Evolutionary conservation across 2,113 vertebrate species (phyloP).

Genomic region (Pomatorhinus ruficollis): DNA sequence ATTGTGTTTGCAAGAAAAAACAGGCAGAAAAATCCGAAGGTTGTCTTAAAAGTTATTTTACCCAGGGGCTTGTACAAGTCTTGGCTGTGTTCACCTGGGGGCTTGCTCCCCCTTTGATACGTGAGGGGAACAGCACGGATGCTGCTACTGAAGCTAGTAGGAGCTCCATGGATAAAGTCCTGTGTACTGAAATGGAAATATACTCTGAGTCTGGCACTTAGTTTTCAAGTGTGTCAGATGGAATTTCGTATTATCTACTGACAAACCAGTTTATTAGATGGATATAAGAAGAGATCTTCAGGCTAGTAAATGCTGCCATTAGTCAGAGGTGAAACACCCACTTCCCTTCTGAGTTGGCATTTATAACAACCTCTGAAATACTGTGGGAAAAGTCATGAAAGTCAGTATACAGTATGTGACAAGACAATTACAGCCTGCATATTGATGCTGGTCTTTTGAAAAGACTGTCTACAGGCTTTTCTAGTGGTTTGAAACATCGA

Average conservation of each 20-base stretch:
- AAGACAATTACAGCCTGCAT: not conserved
- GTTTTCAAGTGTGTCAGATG: slow-evolving; percentile 23
- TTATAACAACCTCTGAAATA: slow-evolving; percentile 27
- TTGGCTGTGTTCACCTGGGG: not conserved
- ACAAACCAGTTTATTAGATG: slow-evolving; percentile 40
- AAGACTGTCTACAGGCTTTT: not conserved
- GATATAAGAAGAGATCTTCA: slow-evolving; percentile 20
- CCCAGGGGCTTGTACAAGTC: not conserved
- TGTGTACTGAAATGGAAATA: not conserved
- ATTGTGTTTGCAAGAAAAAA: not conserved
- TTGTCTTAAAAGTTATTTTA: not conserved
- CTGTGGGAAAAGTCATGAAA: slow-evolving; percentile 11
- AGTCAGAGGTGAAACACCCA: slow-evolving; percentile 35
- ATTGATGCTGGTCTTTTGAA: not conserved
- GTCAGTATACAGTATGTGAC: not conserved
- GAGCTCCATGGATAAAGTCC: not conserved
- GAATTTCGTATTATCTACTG: slow-evolving; percentile 23
- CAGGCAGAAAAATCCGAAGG: not conserved
- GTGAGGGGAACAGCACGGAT: not conserved
- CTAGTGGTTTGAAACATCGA: not conserved
- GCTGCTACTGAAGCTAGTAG: not conserved
- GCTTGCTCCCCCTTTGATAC: not conserved
- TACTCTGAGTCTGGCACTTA: not conserved
- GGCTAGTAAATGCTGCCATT: slow-evolving; percentile 32
- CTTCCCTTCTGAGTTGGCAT: slow-evolving; percentile 10